Evolutionary conservation across 1,140 invertebrate species (phyloP), one percentile per base, ranked within the genome.

Genomic region (Harpegnathos saltator): DNA sequence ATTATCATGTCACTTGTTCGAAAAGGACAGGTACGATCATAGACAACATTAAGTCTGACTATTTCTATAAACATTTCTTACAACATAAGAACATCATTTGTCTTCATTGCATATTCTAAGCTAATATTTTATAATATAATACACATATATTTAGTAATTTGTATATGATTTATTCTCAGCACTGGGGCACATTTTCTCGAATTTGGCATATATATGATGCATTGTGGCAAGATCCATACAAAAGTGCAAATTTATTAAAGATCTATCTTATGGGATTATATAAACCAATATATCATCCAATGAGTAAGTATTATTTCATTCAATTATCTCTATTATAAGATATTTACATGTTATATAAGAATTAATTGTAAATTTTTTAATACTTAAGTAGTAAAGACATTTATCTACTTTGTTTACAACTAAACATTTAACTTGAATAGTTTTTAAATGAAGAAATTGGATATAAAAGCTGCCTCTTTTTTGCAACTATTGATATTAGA

Each of bases 201-300:
- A 95, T 96, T 58, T 99, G 99, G 99, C 98, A 98, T 94, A 91
- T 99, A 71, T 99, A 96, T 93, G 98, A 99, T 95, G 98, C 98
- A 68, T 97, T 97, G 92, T 98, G 98, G 97, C 99, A 99, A 95
- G 98, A 99, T 95, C 98, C 98, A 17, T 98, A 97, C 91, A 91
- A 96, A 73, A 97, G 97, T 58, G 98, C 98, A 12, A 86, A 95
- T 58, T 83, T 97, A 62, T 95, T 99, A 74, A 96, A 96, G 73
- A 96, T 96, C 78, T 97, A 98, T 95, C 93, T 99, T 62, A 95
- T 96, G 95, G 99, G 99, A 22, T 88, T 96, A 74, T 95, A 98
- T 87, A 99, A 99, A 95, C 98, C 99, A 1, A 98, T 99, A 69
- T 99, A 98, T 93, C 97, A 98, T 94, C 97, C 97, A n/a, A 0